Conservation (phyloP, 2,888 invertebrate species). For the Callyntrura guangdongensis region DNA sequence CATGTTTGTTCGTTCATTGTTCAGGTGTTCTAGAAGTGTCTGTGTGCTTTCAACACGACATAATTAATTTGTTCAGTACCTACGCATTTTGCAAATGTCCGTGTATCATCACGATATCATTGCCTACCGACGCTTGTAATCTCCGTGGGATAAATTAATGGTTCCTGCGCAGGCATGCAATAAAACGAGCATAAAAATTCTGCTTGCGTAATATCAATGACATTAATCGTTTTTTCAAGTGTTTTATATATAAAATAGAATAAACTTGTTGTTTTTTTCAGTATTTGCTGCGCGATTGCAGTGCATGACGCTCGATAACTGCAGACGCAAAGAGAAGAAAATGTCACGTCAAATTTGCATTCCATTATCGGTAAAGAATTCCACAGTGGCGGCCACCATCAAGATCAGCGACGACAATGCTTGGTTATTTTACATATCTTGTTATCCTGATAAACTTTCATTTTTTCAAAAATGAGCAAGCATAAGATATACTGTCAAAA, state of each 20-base stretch:
- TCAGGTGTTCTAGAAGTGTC: too few species aligned
- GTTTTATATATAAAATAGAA: constrained; percentile 23
- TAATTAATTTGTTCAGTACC: too few species aligned
- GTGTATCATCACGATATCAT: too few species aligned
- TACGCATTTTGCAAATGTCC: too few species aligned
- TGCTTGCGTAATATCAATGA: neutral
- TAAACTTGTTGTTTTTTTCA: neutral
- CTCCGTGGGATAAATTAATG: too few species aligned
- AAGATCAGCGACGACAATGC: neutral
- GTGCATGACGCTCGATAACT: neutral
- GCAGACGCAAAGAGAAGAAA: neutral
- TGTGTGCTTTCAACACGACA: too few species aligned
- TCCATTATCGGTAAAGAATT: neutral
- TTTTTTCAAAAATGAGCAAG: constrained; percentile 19
- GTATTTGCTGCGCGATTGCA: neutral
- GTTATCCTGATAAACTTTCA: constrained; percentile 19
- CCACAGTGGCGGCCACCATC: neutral
- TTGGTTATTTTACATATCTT: neutral
- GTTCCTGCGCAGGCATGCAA: too few species aligned
- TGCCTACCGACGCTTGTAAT: too few species aligned
- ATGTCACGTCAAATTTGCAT: neutral
- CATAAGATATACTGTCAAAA: neutral
- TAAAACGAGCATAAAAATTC: too few species aligned
- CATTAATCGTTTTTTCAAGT: constrained; percentile 12
- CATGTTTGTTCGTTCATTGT: too few species aligned